Conservation (phyloP, 2,797 vertebrate species). For the Menidia menidia region DNA sequence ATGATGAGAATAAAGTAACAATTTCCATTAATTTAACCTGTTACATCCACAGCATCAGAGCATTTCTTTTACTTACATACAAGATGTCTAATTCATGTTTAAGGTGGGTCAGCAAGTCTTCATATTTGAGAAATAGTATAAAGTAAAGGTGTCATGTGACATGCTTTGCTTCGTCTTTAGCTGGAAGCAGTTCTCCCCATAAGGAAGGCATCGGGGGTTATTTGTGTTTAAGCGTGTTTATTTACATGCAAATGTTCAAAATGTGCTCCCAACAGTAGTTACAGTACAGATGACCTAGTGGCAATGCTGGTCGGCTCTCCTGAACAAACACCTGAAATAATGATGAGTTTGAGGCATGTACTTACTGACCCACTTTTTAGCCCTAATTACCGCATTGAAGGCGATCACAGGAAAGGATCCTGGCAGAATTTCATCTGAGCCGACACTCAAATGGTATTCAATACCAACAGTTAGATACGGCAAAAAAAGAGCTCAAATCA, state of each 20-base stretch:
- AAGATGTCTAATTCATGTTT: background rate
- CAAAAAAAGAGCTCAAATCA: slow-evolving; percentile 18
- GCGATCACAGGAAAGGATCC: slow-evolving; percentile 49
- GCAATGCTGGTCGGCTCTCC: slow-evolving; percentile 14
- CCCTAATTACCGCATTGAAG: slow-evolving; percentile 65
- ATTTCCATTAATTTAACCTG: slow-evolving; percentile 1
- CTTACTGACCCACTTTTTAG: slow-evolving; percentile 60
- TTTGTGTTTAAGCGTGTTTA: background rate
- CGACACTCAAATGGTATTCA: slow-evolving; percentile 41
- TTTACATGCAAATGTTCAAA: slow-evolving; percentile 2
- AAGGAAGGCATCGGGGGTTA: background rate
- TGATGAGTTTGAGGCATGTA: slow-evolving; percentile 73
- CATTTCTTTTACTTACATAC: background rate
- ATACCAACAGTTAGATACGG: slow-evolving; percentile 43
- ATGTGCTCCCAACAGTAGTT: slow-evolving; percentile 7
- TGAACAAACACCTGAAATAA: slow-evolving; percentile 76
- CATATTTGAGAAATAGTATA: background rate
- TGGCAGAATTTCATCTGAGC: slow-evolving; percentile 40
- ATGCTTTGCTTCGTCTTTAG: slow-evolving; percentile 1
- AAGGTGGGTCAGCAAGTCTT: background rate
- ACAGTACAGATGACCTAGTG: slow-evolving; percentile 1
- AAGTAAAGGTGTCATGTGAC: background rate
- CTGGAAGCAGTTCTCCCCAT: background rate
- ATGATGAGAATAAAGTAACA: slow-evolving; percentile 22
- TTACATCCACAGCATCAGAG: slow-evolving; percentile 15